These are phyloP conservation scores for Coptotermes formosanus DNA, from an alignment of 1,140 invertebrate genomes.

Conservation along the genomic window DNA sequence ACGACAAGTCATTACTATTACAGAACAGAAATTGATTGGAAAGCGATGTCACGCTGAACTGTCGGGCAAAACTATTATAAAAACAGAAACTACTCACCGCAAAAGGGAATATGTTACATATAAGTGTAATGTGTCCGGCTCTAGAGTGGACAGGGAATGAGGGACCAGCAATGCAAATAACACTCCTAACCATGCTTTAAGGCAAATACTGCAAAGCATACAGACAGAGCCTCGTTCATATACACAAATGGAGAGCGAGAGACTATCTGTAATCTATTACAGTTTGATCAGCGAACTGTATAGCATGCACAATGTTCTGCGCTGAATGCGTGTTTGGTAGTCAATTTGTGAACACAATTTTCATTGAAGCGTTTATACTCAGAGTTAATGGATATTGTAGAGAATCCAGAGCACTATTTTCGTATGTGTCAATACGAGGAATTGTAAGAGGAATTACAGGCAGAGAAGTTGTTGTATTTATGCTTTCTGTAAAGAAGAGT, in stretches of 20 bases:
- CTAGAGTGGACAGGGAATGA: not conserved
- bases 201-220: not conserved
- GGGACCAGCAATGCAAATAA: not conserved
- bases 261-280: not conserved
- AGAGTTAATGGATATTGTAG: not conserved
- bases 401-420: not conserved
- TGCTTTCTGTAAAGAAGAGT: no score
- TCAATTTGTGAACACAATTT: not conserved
- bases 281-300: not conserved
- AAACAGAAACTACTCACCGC: no score
- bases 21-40: no score
- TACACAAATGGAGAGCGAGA: not conserved
- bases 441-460: no score
- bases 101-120: no score
- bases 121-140: not conserved
- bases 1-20: no score
- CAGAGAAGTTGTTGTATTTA: no score
- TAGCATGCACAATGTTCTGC: not conserved
- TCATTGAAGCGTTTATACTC: not conserved
- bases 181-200: not conserved
- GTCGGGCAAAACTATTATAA: no score
- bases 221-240: not conserved
- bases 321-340: not conserved
- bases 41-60: no score
- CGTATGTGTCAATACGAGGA: no score